Evolutionary conservation across 2,888 invertebrate species (phyloP).

Genomic region (Lapara coniferarum): DNA sequence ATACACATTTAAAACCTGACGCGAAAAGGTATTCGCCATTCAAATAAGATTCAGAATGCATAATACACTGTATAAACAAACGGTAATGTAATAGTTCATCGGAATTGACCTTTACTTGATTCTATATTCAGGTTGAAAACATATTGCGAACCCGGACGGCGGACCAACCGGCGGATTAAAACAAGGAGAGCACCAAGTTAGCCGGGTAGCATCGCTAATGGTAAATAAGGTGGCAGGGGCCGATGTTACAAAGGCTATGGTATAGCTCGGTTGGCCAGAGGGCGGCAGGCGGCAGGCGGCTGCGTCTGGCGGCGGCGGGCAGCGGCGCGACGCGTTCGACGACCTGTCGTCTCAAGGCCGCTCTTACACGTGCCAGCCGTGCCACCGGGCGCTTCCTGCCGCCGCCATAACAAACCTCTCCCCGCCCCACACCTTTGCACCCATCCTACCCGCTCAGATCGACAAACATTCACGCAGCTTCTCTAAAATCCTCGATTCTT

Average conservation of each 20-base stretch:
- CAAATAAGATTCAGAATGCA: conserved; percentile 58
- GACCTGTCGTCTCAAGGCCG: conserved; percentile 81
- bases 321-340: conserved; percentile 70
- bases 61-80: conserved; percentile 53
- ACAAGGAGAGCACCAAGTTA: conserved; percentile 1
- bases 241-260: conserved; percentile 58
- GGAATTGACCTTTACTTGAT: conserved; percentile 46
- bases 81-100: conserved; percentile 50
- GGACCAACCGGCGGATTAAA: neutral
- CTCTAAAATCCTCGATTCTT: conserved; percentile 40
- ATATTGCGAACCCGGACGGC: conserved; percentile 7
- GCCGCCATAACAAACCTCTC: conserved; percentile 79
- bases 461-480: conserved; percentile 35
- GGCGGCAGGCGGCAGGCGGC: conserved; percentile 63
- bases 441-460: conserved; percentile 44
- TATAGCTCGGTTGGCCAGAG: conserved; percentile 55
- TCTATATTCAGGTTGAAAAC: conserved; percentile 26
- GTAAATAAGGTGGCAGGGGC: conserved; percentile 45
- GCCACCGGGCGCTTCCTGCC: conserved; percentile 77
- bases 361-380: conserved; percentile 77
- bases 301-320: conserved; percentile 51
- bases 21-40: conserved; percentile 46
- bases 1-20: conserved; percentile 46
- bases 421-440: conserved; percentile 59
- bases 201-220: conserved; percentile 20